These are phyloP conservation scores for Dermatemys mawii DNA, from an alignment of 2,113 vertebrate genomes.

Conservation along the genomic window DNA sequence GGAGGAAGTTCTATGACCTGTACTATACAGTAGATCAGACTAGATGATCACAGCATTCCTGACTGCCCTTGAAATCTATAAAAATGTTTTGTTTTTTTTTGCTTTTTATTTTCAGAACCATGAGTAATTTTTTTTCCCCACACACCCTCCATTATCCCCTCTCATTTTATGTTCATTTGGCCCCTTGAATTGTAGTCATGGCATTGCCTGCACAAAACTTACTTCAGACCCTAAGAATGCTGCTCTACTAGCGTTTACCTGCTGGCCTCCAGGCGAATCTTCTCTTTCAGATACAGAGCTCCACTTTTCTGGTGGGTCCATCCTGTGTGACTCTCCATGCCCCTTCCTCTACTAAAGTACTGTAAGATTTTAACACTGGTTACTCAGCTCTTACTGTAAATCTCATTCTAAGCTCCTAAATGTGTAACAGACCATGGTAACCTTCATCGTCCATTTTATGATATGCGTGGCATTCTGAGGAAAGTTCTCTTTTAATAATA, in stretches of 20 bases:
- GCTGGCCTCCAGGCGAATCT: conserved; percentile 29
- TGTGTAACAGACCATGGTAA: neutral
- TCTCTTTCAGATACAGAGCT: neutral
- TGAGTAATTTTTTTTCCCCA: neutral
- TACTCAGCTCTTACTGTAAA: conserved; percentile 8
- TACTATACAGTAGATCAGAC: too few relatives aligned
- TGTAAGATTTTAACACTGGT: neutral
- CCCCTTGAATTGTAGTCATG: neutral
- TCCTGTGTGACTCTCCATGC: fast-evolving
- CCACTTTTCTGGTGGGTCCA: conserved; percentile 1
- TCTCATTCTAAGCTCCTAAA: neutral
- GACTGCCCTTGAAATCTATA: neutral
- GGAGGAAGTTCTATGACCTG: too few relatives aligned
- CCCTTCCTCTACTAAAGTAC: neutral
- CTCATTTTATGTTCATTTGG: neutral
- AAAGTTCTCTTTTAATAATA: conserved; percentile 6
- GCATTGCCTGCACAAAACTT: neutral
- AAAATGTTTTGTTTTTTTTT: too few relatives aligned
- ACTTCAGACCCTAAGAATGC: neutral
- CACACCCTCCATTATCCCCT: neutral
- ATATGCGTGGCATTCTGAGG: fast-evolving
- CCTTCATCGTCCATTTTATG: neutral
- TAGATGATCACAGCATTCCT: too few relatives aligned
- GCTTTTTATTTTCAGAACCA: neutral
- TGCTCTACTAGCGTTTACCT: neutral